Base-by-base conservation (phyloP, 2,797 vertebrate genomes). In the Lagodon rhomboides region DNA sequence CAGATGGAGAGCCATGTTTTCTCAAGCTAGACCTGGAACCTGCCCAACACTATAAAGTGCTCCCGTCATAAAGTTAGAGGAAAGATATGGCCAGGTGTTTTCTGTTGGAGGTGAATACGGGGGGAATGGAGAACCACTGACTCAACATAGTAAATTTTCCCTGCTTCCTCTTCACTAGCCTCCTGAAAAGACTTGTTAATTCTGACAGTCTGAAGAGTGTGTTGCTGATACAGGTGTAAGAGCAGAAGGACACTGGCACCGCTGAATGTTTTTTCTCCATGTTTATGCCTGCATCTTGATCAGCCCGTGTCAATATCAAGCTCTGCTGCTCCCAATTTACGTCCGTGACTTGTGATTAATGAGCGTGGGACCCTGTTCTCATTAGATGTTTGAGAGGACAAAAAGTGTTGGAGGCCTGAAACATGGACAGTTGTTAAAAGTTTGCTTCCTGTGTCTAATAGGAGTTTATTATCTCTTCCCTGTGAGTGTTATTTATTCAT, bases 41-140 rank as follows among this genome's bases (percentile, higher is more conserved):
- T 27, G 61, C 70, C 84, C 81, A 82, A 73, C 83, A 73, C 86
- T 60, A 80, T 89, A 89, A 90, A 92, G 73, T 16, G 15, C 56
- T 73, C 38, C 73, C 76, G 85, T 85, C 85, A 84, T 90, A 90
- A 88, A 91, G 63, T 61, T 30, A 51, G 44, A 85, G 85, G 64
- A 75, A 72, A 87, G 83, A 84, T 71, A 74, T 66, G 76, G 83
- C 88, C 90, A 93, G 91, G 91, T 94, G 93, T 88, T 94, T 92
- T 92, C 72, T 90, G 90, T 87, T 87, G 83, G 70, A 85, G 79
- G 83, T 88, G 80, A 90, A 90, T 72, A 13, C 56, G 69, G 61
- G 59, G 69, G 89, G 80, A 64, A 64, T 65, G 75, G 74, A 71
- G 71, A 73, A 81, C 15, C 67, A 46, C 84, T 62, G 55, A 66